Evolutionary conservation across 1,140 invertebrate species (phyloP).

Genomic region (Anagrus nilaparvatae): DNA sequence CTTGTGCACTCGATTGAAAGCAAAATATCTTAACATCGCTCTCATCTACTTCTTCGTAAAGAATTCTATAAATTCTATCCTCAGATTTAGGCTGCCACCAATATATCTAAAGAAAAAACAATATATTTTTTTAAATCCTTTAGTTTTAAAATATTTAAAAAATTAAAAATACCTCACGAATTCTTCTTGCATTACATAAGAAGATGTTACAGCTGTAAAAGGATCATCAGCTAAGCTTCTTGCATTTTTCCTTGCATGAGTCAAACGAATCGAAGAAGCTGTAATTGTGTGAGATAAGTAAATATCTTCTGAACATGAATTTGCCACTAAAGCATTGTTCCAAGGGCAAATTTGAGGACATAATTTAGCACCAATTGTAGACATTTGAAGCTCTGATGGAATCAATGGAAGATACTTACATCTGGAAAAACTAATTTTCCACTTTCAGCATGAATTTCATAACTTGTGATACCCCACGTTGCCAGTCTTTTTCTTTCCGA

Average conservation of each 20-base stretch:
- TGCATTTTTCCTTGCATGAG: conserved; percentile 70
- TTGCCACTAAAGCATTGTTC: conserved; percentile 77
- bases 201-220: conserved; percentile 81
- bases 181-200: conserved; percentile 97
- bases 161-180: conserved; percentile 53
- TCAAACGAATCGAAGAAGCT: conserved; percentile 62
- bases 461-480: conserved; percentile 89
- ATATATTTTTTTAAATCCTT: conserved; percentile 1
- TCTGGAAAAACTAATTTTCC: conserved; percentile 86
- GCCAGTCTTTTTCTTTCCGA: conserved; percentile 83
- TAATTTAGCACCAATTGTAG: conserved; percentile 59
- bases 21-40: conserved; percentile 84
- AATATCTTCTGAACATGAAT: conserved; percentile 82
- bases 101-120: conserved; percentile 55
- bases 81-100: conserved; percentile 87
- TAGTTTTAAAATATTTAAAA: no score
- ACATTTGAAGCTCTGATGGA: conserved; percentile 58
- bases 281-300: conserved; percentile 75
- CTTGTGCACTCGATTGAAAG: conserved; percentile 70
- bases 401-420: conserved; percentile 67
- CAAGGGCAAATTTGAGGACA: conserved; percentile 87
- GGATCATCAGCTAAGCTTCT: conserved; percentile 70
- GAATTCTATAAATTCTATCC: conserved; percentile 74
- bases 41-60: conserved; percentile 96
- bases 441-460: conserved; percentile 70